Evolutionary conservation across 2,888 invertebrate species (phyloP).

Genomic region (Punctoribates punctum): DNA sequence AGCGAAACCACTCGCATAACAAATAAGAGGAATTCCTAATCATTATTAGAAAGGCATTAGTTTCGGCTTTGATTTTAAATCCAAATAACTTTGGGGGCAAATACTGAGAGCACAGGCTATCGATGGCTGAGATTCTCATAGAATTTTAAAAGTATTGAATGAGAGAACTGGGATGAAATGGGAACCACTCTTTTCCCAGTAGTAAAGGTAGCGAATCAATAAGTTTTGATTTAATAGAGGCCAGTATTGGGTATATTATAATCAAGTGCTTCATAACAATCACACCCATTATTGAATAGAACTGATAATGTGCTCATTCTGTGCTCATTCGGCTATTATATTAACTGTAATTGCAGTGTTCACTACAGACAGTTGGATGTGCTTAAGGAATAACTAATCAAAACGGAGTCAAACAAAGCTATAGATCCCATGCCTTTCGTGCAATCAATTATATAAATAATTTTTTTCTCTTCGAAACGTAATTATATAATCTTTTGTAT

Average conservation of each 20-base stretch:
- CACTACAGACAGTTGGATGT: background rate
- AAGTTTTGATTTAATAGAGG: background rate
- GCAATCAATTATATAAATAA: constrained; percentile 19
- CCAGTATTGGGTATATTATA: constrained; percentile 11
- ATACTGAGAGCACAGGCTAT: background rate
- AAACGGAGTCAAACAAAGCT: background rate
- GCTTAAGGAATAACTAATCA: background rate
- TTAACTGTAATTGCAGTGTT: constrained; percentile 11
- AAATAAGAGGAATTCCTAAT: background rate
- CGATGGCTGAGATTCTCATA: too few relatives aligned
- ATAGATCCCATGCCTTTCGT: constrained; percentile 25
- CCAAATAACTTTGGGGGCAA: constrained; percentile 17
- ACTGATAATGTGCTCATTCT: constrained; percentile 25
- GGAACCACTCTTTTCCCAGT: background rate
- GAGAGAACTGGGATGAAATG: too few relatives aligned
- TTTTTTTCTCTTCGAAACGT: background rate
- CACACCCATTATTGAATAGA: constrained; percentile 1
- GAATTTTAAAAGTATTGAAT: too few relatives aligned
- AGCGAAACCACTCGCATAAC: background rate
- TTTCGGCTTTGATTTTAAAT: background rate
- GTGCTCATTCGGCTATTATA: constrained; percentile 18
- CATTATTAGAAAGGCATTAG: constrained; percentile 10
- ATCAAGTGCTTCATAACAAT: background rate
- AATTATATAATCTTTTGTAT: constrained; percentile 7
- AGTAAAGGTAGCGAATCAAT: constrained; percentile 13